Percentiles rank a stretch among this genome's conserved stretches.
These are phyloP conservation scores for Shinisaurus crocodilurus DNA, from an alignment of 2,113 vertebrate genomes.

Conservation along the genomic window DNA sequence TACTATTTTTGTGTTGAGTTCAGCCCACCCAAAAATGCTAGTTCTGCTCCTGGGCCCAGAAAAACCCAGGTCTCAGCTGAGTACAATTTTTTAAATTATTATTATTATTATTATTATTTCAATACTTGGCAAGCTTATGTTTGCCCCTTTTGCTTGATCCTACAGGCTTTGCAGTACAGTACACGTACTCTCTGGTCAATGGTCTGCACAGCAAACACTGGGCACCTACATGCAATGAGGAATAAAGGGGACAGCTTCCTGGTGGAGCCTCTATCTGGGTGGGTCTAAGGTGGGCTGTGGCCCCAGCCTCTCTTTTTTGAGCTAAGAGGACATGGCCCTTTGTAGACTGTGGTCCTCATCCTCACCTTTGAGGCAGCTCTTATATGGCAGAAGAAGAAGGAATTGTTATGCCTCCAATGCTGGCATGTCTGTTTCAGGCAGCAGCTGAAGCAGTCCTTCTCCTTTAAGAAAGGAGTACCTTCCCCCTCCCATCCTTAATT, in stretches of 20 bases:
- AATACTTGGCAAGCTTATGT: background rate
- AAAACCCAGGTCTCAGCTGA: background rate
- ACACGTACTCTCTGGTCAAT: too few species aligned
- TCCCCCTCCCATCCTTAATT: background rate
- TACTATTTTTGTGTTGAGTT: background rate
- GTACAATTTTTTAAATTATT: too few species aligned
- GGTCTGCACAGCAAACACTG: background rate
- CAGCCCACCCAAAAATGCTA: background rate
- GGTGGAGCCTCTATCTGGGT: background rate
- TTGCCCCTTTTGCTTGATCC: too few species aligned
- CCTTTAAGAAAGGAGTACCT: background rate
- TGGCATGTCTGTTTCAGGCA: background rate
- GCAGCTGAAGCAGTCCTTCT: background rate
- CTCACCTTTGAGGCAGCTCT: background rate
- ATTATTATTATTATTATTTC: background rate
- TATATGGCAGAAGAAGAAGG: background rate
- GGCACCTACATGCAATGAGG: background rate
- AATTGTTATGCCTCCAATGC: too few species aligned
- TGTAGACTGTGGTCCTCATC: background rate
- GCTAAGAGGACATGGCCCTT: too few species aligned
- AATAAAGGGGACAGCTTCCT: background rate
- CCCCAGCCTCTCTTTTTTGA: background rate
- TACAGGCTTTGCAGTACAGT: too few species aligned
- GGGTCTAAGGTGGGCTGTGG: too few species aligned
- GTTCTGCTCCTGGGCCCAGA: background rate